Evolutionary conservation across 2,888 invertebrate species (phyloP), one percentile per base, ranked within the genome.

Genomic region (Allolobophora icterica): DNA sequence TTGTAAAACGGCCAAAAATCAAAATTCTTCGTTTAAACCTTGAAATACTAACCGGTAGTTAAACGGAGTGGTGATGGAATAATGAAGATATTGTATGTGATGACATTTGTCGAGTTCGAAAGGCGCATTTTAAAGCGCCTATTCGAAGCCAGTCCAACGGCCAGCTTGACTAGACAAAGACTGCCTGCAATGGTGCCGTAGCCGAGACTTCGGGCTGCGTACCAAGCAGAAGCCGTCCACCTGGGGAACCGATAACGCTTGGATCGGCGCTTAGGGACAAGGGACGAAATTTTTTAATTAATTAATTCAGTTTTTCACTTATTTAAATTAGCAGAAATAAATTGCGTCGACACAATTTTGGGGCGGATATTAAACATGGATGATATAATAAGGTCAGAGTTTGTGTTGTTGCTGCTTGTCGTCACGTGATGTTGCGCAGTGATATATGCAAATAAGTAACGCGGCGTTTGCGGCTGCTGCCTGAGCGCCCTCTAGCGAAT

Each of bases 11-110:
- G 71, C 71, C 71, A 71, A n/a, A 71, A 71, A 71, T 71, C 71
- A n/a, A 71, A 71, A 71, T n/a, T 71, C 71, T 30, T 71, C 71
- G 71, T 71, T 71, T 71, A 71, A 71, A 71, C n/a, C 8, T 30
- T 71, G n/a, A 71, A 71, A 71, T 71, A 71, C 71, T 71, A 71
- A 71, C 71, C 71, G 71, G 71, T n/a, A 71, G 71, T 71, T 71
- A 71, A 71, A 71, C 71, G n/a, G 71, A 71, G n/a, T 71, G 71
- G 71, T 71, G 30, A 71, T 71, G 8, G 71, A 71, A 30, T 71
- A 71, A 71, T 71, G 71, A 71, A 71, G 71, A 71, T 71, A n/a
- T 71, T n/a, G 71, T 71, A 71, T 71, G 71, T 71, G 8, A 71
- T 71, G n/a, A 71, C 30, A 71, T 71, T 71, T 71, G 71, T 71